Conservation (phyloP, 2,113 vertebrate genomes). For the Ursus arctos region DNA sequence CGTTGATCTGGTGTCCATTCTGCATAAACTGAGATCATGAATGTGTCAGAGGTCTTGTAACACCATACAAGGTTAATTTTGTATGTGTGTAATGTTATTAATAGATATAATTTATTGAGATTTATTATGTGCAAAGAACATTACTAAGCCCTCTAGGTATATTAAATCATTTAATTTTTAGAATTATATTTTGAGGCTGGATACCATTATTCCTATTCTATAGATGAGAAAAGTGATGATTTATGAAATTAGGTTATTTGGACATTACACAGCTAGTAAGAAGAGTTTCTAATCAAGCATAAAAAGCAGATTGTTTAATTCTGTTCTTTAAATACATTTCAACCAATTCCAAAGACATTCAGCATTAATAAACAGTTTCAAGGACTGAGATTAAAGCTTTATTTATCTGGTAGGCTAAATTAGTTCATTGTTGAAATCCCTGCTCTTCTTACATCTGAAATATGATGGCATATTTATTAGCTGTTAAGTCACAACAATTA, state of each 20-base stretch:
- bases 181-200: background rate
- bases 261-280: background rate
- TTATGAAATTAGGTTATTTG: background rate
- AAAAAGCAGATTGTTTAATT: background rate
- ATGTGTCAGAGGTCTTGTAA: background rate
- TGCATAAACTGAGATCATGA: background rate
- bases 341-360: constrained; percentile 1
- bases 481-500: background rate
- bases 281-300: background rate
- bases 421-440: constrained; percentile 17
- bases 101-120: background rate
- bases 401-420: background rate
- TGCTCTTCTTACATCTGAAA: background rate
- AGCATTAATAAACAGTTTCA: constrained; percentile 10
- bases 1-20: background rate
- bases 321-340: constrained; percentile 52
- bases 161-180: constrained; percentile 30
- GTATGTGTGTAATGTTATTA: background rate
- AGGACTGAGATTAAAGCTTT: constrained; percentile 11
- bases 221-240: background rate
- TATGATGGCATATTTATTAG: background rate
- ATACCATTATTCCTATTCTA: background rate
- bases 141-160: background rate
- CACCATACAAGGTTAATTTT: background rate
- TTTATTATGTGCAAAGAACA: background rate